Base-by-base conservation (phyloP, 2,113 vertebrate genomes). In the Ochotona princeps region DNA sequence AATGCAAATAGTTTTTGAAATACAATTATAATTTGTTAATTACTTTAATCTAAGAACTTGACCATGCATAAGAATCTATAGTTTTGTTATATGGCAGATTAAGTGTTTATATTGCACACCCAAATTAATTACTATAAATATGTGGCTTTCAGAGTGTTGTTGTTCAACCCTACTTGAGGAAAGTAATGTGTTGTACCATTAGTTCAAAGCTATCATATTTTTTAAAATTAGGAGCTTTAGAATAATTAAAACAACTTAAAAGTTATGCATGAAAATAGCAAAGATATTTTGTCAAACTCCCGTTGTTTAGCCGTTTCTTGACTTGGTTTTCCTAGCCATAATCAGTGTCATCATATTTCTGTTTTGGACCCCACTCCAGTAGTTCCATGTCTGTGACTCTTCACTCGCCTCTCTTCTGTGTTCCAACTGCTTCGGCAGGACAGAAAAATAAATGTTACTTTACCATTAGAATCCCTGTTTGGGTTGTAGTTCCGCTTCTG, bases 251-350 rank as follows among this genome's bases (percentile, higher is more conserved):
- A 35, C 38, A 81, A 32, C 30, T 89, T 20, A 65, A 63, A 60
- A 90, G 82, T 87, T 93, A 83, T 85, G 79, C 47, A 79, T 81
- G 51, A 87, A 91, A 83, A 88, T 66, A 84, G 15, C 18, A 83
- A 94, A 60, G 67, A 1, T 87, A 4, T 81, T 23, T 84, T 92
- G 20, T 91, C 57, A 81, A 84, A 63, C 14, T 51, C 89, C 47
- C 76, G 7, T 69, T 81, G 4, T 78, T 61, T 88, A 94, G 90
- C 20, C 74, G 18, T 82, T 92, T 96, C 28, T 90, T 7, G 18
- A 80, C 63, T 72, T 61, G 2, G 4, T 74, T 88, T 92, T 86
- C 38, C 61, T 86, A 51, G 60, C 32, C 38, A 3, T 89, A 21
- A n/a, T 79, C n/a, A 25, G 0, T 91, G 23, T 89, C 32, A 69